Percentiles rank a stretch among this genome's conserved stretches.
These are phyloP conservation scores for Megathymus violae DNA, from an alignment of 1,140 invertebrate genomes.

Conservation along the genomic window DNA sequence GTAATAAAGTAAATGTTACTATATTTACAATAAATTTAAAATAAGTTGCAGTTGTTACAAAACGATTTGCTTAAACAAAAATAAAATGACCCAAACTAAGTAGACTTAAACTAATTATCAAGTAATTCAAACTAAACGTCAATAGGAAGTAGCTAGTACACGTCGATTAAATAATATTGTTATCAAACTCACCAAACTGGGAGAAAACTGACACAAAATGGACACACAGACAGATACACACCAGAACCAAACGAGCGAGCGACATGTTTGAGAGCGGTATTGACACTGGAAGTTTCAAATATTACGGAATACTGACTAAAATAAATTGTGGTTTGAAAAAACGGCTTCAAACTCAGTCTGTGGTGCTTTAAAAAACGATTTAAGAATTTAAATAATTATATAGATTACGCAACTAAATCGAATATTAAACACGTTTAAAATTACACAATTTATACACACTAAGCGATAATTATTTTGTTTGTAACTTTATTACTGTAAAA, in stretches of 20 bases:
- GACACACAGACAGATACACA: constrained; percentile 54
- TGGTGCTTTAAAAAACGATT: too few relatives aligned
- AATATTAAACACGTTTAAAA: neutral
- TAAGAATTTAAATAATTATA: neutral
- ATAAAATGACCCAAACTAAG: too few relatives aligned
- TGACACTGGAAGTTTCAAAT: neutral
- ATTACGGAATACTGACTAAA: neutral
- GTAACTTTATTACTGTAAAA: neutral
- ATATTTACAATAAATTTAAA: too few relatives aligned
- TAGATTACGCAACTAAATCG: neutral
- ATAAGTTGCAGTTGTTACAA: too few relatives aligned
- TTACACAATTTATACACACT: neutral
- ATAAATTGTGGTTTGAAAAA: neutral
- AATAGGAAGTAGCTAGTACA: neutral
- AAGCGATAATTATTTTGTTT: neutral
- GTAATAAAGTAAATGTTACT: too few relatives aligned
- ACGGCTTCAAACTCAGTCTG: neutral
- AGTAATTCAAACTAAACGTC: neutral
- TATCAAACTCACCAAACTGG: constrained; percentile 60
- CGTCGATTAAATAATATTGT: constrained; percentile 8
- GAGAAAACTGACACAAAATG: constrained; percentile 43
- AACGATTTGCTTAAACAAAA: too few relatives aligned
- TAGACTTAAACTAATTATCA: constrained; percentile 6
- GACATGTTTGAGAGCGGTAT: constrained; percentile 38
- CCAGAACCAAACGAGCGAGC: constrained; percentile 29